phyloP scores from a whole-genome alignment of 1,140 invertebrate genomes.

The Diachasma alloeum region DNA sequence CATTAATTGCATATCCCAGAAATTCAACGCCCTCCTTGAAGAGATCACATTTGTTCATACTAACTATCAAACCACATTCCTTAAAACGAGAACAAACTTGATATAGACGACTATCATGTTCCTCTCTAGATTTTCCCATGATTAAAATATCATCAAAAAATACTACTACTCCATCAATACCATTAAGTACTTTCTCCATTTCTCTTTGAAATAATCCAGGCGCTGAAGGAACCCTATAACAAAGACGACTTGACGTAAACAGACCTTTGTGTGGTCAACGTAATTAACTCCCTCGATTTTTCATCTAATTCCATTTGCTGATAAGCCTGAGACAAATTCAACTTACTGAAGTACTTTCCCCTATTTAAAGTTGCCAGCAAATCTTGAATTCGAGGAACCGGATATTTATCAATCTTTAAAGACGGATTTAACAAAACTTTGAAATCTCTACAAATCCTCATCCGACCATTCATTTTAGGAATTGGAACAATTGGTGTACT shows the following conservation, averaged over 20 bases:
- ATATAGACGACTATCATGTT: neutral
- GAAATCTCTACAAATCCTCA: too few species aligned
- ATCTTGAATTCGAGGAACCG: too few species aligned
- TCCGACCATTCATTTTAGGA: too few species aligned
- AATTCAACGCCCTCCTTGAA: neutral
- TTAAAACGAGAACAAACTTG: too few species aligned
- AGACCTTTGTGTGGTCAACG: slow-evolving; percentile 2
- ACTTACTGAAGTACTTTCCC: too few species aligned
- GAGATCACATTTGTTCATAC: neutral
- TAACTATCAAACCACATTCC: neutral
- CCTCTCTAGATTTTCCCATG: neutral
- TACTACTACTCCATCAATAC: neutral
- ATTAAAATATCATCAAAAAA: slow-evolving; percentile 18
- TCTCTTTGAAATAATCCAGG: slow-evolving; percentile 4
- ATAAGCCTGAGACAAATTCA: slow-evolving; percentile 47
- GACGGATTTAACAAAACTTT: too few species aligned
- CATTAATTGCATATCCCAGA: neutral
- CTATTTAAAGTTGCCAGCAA: too few species aligned
- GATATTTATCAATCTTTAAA: too few species aligned
- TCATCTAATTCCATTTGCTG: slow-evolving; percentile 44
- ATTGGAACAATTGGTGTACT: too few species aligned
- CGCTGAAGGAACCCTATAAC: neutral
- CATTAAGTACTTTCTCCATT: neutral
- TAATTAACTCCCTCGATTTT: slow-evolving; percentile 36
- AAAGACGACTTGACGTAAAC: neutral